Conservation (phyloP, 2,113 vertebrate species). For the Oreotragus oreotragus region DNA sequence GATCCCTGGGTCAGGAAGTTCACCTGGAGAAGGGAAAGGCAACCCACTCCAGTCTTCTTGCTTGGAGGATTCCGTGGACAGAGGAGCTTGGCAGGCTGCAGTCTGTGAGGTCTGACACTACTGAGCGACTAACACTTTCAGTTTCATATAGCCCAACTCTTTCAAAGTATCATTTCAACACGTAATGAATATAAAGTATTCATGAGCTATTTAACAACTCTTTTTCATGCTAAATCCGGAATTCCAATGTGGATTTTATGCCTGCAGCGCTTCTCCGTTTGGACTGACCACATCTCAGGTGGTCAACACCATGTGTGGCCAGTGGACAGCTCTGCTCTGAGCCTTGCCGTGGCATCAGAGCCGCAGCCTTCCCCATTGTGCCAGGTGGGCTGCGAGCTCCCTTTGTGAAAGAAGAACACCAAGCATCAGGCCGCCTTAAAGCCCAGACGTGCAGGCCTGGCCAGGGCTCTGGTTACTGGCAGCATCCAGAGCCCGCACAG, state of each 20-base stretch:
- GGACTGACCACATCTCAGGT: background rate
- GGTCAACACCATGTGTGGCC: background rate
- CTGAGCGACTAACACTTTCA: background rate
- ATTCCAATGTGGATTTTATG: background rate
- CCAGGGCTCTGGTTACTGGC: background rate
- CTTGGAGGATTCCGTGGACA: background rate
- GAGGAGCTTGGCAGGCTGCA: background rate
- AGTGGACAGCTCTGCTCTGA: background rate
- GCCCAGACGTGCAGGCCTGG: background rate
- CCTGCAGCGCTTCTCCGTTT: background rate
- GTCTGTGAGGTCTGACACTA: background rate
- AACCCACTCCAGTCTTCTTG: background rate
- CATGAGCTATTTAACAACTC: background rate
- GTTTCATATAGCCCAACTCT: background rate
- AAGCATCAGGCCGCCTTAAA: background rate
- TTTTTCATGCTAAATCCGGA: background rate
- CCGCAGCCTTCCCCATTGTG: fast-evolving
- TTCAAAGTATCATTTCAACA: background rate
- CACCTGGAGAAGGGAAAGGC: background rate
- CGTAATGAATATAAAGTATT: background rate
- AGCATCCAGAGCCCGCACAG: fast-evolving
- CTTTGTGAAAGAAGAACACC: background rate
- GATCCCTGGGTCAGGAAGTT: background rate
- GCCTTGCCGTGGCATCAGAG: background rate
- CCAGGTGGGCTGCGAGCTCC: background rate